Base-by-base conservation (phyloP, 2,888 invertebrate genomes). In the Limnephilus auricula region DNA sequence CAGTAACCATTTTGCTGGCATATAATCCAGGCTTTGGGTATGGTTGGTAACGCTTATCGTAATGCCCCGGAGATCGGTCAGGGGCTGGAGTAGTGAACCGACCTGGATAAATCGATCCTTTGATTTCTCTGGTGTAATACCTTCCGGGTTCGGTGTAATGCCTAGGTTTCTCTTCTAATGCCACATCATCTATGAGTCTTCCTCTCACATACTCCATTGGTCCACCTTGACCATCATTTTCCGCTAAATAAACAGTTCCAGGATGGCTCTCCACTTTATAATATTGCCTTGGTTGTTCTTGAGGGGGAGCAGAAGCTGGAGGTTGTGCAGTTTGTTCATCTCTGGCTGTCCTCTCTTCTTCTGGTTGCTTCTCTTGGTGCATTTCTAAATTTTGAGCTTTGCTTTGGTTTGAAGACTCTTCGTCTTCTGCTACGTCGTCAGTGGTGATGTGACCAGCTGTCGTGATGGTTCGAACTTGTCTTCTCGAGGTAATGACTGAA, bases 381-480 rank as follows among this genome's bases (percentile, higher is more conserved):
- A 90, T 31, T 92, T 91, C 45, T 89, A 78, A 37, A 88, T 65
- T 80, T 40, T 83, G 91, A 13, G 85, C 91, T 79, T 92, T 91
- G 85, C 93, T 92, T 34, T 91, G 91, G 40, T 93, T 92, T 2
- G 90, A 85, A 13, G 91, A 85, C 5, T 93, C 93, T 32, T 95
- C 93, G 80, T 93, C 93, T 31, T 92, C 93, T 12, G 90, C 91
- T 13, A 92, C 84, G 25, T 93, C 93, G 65, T 92, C 92, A 40
- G 94, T 95, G 65, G 95, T 96, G 92, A 97, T 97, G 94, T 96
- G 96, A 3, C 97, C 97, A 83, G 97, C 95, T 15, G 97, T 95
- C 34, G 97, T 97, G 93, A 97, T 97, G 50, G 97, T 97, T 88
- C 97, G 95, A 88, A 96, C 95, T 92, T 95, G 95, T 90, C 96